Conservation (phyloP, 2,797 vertebrate species). For the Etheostoma nigrum region DNA sequence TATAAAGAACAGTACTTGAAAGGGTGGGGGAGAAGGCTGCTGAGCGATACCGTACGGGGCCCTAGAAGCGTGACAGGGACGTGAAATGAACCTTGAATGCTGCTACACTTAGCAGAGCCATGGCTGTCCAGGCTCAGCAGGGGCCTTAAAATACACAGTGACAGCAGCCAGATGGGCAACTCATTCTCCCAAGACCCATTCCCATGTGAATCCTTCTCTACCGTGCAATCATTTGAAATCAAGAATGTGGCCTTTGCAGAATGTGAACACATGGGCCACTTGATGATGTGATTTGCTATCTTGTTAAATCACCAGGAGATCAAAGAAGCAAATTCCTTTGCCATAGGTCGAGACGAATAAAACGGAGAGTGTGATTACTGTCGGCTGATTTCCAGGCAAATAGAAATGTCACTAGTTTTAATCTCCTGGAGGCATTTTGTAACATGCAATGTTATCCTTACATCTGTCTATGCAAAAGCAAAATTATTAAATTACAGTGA, state of each 20-base stretch:
- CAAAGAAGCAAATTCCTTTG: slow-evolving; percentile 44
- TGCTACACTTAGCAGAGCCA: slow-evolving; percentile 62
- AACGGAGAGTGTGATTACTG: slow-evolving; percentile 33
- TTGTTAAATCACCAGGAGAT: slow-evolving; percentile 47
- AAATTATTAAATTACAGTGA: slow-evolving; percentile 42
- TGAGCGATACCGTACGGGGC: slow-evolving; percentile 30
- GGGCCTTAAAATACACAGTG: slow-evolving; percentile 62
- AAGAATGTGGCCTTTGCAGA: slow-evolving; percentile 48
- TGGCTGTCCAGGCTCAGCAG: slow-evolving; percentile 59
- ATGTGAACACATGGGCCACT: slow-evolving; percentile 16
- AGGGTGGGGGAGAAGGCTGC: slow-evolving; percentile 33
- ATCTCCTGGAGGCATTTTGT: slow-evolving; percentile 58
- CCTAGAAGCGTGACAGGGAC: slow-evolving; percentile 68
- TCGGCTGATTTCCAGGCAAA: slow-evolving; percentile 42
- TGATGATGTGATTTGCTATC: slow-evolving; percentile 27
- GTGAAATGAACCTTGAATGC: slow-evolving; percentile 78
- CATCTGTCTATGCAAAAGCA: slow-evolving; percentile 15
- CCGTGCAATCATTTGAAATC: slow-evolving; percentile 55
- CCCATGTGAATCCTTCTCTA: slow-evolving; percentile 33
- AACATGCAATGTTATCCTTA: slow-evolving; percentile 28
- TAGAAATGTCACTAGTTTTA: slow-evolving; percentile 71
- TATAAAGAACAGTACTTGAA: slow-evolving; percentile 54
- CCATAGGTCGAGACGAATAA: slow-evolving; percentile 24
- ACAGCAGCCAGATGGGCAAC: slow-evolving; percentile 61
- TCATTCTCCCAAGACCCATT: slow-evolving; percentile 49